A percentile compares a stretch with the other conserved stretches of the same genome.
phyloP scores from a whole-genome alignment of 2,797 vertebrate genomes.

The Coreius guichenoti region DNA sequence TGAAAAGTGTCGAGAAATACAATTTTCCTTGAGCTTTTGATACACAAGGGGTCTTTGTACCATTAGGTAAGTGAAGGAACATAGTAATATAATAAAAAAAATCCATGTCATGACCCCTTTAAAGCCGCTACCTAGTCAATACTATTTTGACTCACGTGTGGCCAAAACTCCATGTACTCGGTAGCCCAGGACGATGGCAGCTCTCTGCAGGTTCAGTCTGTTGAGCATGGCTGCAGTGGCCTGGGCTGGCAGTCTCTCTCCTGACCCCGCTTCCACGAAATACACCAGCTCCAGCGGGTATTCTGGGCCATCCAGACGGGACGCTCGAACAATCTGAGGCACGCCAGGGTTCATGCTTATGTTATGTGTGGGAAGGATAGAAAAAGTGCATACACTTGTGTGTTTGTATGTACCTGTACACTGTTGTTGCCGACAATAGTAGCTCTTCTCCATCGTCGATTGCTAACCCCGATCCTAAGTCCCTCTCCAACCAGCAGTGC shows the following conservation, averaged over 20 bases:
- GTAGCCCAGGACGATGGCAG: slow-evolving; percentile 93
- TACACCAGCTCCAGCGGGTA: slow-evolving; percentile 91
- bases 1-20: neutral
- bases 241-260: slow-evolving; percentile 84
- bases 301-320: slow-evolving; percentile 82
- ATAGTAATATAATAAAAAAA: neutral
- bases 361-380: neutral
- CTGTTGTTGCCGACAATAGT: slow-evolving; percentile 85
- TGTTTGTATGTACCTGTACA: slow-evolving; percentile 84
- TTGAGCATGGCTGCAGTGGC: slow-evolving; percentile 88
- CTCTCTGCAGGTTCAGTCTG: slow-evolving; percentile 90
- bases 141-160: slow-evolving; percentile 83
- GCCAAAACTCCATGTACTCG: slow-evolving; percentile 89
- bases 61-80: neutral
- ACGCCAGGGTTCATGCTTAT: neutral
- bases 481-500: slow-evolving; percentile 91
- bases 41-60: neutral
- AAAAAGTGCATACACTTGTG: neutral
- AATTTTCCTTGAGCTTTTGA: neutral
- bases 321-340: slow-evolving; percentile 87
- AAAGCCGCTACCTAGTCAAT: neutral
- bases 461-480: slow-evolving; percentile 71
- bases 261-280: slow-evolving; percentile 90
- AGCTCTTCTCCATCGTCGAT: slow-evolving; percentile 87
- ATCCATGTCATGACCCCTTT: neutral